phyloP scores from a whole-genome alignment of 1,140 invertebrate species.

The Paracyclopina nana region DNA sequence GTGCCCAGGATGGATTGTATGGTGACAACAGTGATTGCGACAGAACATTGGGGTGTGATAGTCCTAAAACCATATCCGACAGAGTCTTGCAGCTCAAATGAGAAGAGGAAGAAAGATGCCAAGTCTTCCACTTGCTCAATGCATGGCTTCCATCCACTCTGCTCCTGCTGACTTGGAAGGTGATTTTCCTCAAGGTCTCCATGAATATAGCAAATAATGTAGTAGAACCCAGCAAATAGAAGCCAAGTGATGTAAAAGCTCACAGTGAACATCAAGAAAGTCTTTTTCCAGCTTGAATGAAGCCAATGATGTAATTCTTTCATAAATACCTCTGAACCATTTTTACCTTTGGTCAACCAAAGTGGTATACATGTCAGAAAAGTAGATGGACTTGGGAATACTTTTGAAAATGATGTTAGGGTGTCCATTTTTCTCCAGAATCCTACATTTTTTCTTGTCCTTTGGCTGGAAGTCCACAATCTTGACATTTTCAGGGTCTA shows the following conservation, averaged over 20 bases:
- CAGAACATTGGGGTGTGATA: constrained; percentile 36
- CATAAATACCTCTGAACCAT: background rate
- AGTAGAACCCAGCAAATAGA: constrained; percentile 76
- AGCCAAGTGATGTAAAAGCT: constrained; percentile 83
- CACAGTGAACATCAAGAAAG: constrained; percentile 63
- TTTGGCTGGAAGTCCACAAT: too few species aligned
- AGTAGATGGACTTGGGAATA: constrained; percentile 66
- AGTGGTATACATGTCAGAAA: constrained; percentile 41
- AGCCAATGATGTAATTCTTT: background rate
- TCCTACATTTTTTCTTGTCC: too few species aligned
- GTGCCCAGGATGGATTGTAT: constrained; percentile 39
- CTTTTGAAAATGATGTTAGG: constrained; percentile 79
- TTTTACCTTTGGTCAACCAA: constrained; percentile 26
- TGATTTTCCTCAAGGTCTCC: constrained; percentile 65
- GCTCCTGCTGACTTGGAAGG: constrained; percentile 30
- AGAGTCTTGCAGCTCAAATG: constrained; percentile 75
- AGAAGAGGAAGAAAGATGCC: constrained; percentile 71
- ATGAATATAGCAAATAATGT: constrained; percentile 72
- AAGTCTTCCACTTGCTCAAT: constrained; percentile 58
- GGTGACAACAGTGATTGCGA: constrained; percentile 37
- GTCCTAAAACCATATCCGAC: constrained; percentile 47
- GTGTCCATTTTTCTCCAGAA: constrained; percentile 82
- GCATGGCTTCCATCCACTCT: constrained; percentile 49
- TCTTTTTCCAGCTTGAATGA: constrained; percentile 6
- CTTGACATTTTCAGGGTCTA: too few species aligned